Conservation (phyloP, 2,888 invertebrate genomes). For the Lysandra coridon region DNA sequence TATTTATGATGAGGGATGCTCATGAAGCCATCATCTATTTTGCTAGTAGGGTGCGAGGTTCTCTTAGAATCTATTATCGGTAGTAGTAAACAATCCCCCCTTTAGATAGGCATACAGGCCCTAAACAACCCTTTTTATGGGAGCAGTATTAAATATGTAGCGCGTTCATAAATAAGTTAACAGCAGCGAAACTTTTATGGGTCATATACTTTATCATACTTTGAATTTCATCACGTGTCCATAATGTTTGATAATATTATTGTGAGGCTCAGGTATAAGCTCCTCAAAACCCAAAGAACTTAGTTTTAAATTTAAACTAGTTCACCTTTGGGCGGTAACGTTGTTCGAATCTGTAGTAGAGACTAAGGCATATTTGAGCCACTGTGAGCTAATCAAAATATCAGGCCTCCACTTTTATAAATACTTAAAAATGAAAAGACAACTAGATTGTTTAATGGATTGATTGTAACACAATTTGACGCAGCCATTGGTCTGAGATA, state of each 20-base stretch:
- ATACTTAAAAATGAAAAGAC: too few relatives aligned
- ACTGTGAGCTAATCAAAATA: neutral
- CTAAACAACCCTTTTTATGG: constrained; percentile 42
- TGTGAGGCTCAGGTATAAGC: constrained; percentile 42
- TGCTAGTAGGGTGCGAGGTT: neutral
- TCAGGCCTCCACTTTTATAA: too few relatives aligned
- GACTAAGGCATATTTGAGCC: neutral
- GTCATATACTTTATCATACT: constrained; percentile 74
- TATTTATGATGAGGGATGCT: neutral
- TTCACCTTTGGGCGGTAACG: neutral
- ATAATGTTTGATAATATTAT: constrained; percentile 59
- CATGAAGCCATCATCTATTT: neutral
- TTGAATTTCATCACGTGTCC: constrained; percentile 73
- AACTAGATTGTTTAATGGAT: too few relatives aligned
- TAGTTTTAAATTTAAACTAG: neutral
- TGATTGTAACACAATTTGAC: too few relatives aligned
- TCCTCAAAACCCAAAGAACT: neutral
- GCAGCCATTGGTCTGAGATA: too few relatives aligned
- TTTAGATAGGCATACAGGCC: constrained; percentile 15
- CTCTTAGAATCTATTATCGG: constrained; percentile 22
- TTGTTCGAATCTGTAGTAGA: neutral
- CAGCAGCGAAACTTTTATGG: constrained; percentile 76
- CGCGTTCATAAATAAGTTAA: constrained; percentile 75
- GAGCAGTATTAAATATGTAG: constrained; percentile 67
- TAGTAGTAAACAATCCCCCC: constrained; percentile 27